Evolutionary conservation across 2,797 vertebrate genomes (phyloP).

Genomic region (Spinus olivaceus): DNA sequence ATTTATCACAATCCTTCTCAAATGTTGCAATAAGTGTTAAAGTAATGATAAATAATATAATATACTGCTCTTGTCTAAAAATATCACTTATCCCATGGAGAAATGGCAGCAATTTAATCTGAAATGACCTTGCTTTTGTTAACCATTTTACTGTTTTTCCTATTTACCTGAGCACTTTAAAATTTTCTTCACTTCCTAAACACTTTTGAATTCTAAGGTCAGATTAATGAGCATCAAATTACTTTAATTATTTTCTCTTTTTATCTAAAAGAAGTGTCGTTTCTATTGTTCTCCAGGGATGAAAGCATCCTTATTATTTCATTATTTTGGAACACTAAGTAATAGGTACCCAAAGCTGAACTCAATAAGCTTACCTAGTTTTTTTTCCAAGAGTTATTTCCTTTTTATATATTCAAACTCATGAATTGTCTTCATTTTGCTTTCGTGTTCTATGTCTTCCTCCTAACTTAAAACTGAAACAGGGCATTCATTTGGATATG

Average conservation of each 20-base stretch:
- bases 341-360: background rate
- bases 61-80: background rate
- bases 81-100: background rate
- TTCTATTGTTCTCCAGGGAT: background rate
- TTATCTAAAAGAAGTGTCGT: background rate
- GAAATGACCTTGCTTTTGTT: background rate
- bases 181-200: background rate
- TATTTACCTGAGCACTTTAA: background rate
- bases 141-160: background rate
- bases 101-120: background rate
- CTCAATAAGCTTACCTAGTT: background rate
- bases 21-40: background rate
- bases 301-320: background rate
- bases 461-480: constrained; percentile 3
- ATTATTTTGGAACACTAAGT: background rate
- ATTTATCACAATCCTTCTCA: background rate
- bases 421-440: background rate
- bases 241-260: background rate
- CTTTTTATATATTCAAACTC: background rate
- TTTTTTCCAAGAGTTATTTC: background rate
- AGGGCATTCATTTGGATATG: background rate
- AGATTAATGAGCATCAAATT: background rate
- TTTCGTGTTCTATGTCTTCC: background rate
- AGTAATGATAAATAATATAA: background rate
- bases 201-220: background rate